Conservation (phyloP, 2,888 invertebrate genomes). For the Linyphia triangularis region DNA sequence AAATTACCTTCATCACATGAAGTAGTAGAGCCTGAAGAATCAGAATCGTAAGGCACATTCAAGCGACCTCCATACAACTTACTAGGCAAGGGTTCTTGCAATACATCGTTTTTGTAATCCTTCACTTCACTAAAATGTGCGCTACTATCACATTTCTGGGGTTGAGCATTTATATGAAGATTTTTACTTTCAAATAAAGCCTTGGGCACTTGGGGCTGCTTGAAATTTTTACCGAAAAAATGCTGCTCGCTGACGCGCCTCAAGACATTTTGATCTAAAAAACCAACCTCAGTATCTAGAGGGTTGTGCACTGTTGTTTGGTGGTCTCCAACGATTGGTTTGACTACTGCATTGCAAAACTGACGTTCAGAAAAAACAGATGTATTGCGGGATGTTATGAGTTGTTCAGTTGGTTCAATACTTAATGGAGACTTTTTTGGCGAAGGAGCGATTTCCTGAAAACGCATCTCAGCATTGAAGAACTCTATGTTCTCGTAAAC, state of each 20-base stretch:
- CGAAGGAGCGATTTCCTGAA: not conserved
- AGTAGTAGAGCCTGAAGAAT: conserved; percentile 55
- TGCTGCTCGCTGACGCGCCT: conserved; percentile 70
- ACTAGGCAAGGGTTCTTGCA: not conserved
- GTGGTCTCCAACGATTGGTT: not conserved
- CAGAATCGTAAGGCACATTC: conserved; percentile 38
- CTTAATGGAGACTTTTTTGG: not conserved
- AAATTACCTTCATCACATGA: conserved; percentile 74
- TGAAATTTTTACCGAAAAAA: conserved; percentile 59
- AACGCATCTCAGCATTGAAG: not conserved
- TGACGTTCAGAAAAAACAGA: conserved; percentile 26
- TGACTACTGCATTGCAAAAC: conserved; percentile 34
- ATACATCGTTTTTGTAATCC: not conserved
- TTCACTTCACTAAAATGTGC: not conserved
- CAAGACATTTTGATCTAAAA: conserved; percentile 70
- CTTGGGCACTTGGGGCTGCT: conserved; percentile 1
- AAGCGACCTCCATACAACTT: not conserved
- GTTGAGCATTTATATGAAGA: not conserved
- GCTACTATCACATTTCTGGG: not conserved
- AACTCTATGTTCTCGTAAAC: conserved; percentile 69
- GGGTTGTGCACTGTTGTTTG: not conserved
- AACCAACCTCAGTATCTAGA: conserved; percentile 61
- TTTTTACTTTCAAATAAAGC: not conserved
- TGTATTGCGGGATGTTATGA: conserved; percentile 14
- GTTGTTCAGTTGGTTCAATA: not conserved